phyloP scores from a whole-genome alignment of 2,113 vertebrate genomes.

The Pipra filicauda region DNA sequence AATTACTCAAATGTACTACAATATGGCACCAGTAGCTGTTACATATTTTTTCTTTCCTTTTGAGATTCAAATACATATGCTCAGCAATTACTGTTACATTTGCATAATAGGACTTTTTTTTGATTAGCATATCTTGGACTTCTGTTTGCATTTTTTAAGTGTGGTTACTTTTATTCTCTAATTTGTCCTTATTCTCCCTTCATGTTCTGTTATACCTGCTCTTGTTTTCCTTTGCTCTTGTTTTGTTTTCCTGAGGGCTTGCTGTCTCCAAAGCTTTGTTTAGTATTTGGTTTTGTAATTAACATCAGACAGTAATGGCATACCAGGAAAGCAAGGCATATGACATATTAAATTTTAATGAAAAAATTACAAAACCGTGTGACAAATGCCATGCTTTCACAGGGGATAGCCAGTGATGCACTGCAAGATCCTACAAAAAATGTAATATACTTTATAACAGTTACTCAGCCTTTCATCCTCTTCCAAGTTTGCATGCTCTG shows the following conservation, averaged over 20 bases:
- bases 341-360: slow-evolving; percentile 26
- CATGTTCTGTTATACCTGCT: neutral
- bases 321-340: neutral
- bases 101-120: slow-evolving; percentile 49
- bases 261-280: neutral
- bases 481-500: neutral
- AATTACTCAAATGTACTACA: slow-evolving; percentile 40
- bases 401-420: neutral
- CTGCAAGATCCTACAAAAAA: neutral
- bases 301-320: neutral
- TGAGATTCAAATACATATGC: slow-evolving; percentile 60
- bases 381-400: neutral
- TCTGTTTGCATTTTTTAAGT: slow-evolving; percentile 37
- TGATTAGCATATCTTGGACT: slow-evolving; percentile 61
- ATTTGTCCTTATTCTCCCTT: neutral
- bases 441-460: neutral
- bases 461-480: neutral
- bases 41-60: slow-evolving; percentile 18
- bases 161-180: slow-evolving; percentile 27
- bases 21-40: slow-evolving; percentile 38
- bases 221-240: neutral
- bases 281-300: slow-evolving; percentile 11
- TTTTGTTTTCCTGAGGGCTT: neutral
- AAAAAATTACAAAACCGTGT: neutral
- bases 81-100: slow-evolving; percentile 60